These are phyloP conservation scores for Macrobrachium rosenbergii DNA, from an alignment of 1,140 invertebrate species.

Conservation along the genomic window DNA sequence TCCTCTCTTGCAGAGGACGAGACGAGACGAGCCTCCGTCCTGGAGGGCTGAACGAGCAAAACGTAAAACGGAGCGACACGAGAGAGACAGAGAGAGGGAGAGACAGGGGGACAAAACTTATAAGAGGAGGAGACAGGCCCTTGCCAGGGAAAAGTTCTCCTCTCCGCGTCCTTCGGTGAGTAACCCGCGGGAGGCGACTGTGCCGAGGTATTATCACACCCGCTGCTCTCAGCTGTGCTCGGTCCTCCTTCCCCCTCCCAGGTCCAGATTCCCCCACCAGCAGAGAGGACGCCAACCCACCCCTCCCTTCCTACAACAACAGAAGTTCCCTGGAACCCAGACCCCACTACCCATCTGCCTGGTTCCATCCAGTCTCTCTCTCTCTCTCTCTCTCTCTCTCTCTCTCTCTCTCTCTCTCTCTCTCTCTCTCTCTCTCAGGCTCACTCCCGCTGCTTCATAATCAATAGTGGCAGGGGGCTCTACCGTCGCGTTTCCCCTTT, in stretches of 20 bases:
- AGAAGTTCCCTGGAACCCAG: not conserved
- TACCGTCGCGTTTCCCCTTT: conserved; percentile 4
- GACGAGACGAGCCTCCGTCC: no score
- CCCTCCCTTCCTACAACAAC: conserved; percentile 17
- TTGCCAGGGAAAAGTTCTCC: no score
- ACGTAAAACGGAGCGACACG: no score
- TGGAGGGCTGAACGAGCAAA: no score
- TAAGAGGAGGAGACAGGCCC: no score
- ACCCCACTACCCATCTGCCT: not conserved
- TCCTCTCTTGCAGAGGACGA: no score
- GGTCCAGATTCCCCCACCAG: not conserved
- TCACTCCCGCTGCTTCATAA: conserved; percentile 40
- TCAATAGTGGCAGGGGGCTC: conserved; percentile 53
- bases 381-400: conserved; percentile 37
- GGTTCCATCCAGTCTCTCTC: conserved; percentile 1
- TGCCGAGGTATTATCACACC: conserved; percentile 48
- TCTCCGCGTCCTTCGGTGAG: conserved; percentile 68
- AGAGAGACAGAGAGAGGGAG: no score
- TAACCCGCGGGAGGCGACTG: conserved; percentile 49
- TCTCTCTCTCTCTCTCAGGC: conserved; percentile 24
- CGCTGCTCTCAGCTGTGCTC: conserved; percentile 2
- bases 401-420: conserved; percentile 40
- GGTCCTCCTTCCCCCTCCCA: not conserved
- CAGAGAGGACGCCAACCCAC: conserved; percentile 61
- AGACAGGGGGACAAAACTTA: no score